Evolutionary conservation across 2,113 vertebrate genomes (phyloP), one percentile per base, ranked within the genome.

Genomic region (Halichoerus grypus): DNA sequence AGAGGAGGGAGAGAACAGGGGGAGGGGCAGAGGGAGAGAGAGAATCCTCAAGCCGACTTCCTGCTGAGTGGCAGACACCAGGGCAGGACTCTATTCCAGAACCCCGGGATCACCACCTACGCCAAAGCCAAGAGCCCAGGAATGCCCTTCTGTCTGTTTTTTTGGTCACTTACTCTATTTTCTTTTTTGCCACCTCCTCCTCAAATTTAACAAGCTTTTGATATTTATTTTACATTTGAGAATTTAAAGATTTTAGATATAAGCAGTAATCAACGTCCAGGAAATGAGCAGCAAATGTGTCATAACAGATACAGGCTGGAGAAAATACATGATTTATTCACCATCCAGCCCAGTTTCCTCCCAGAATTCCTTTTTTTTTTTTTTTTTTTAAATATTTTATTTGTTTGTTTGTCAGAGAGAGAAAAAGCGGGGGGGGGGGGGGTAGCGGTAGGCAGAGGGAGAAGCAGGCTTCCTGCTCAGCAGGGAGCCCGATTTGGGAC

Each of bases 171-270:
- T 12, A 83, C 10, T 65, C 24, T 24, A 39, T 53, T 53, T 42
- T 53, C 12, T 91, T 55, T 72, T 87, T 90, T 83, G 26, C 21
- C 3, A 24, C 46, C 1, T 7, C 3, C 1, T 13, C 2, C 18
- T 10, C 28, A 87, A 80, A 55, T 79, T 89, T 65, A 88, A 79
- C 21, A 85, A 2, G 14, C 22, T 88, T 98, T 77, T 85, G 86
- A 83, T 55, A 59, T 3, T 72, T 94, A 71, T n/a, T 93, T 96
- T 96, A 53, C 36, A 90, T 31, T 24, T 95, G 91, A 89, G 11
- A 72, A 83, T 83, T 55, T 95, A 46, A 79, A 94, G 16, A 42
- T 90, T 92, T 94, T 57, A 39, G 24, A 74, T 59, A 86, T n/a
- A 88, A 65, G 36, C 26, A 65, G 12, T 80, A 86, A 85, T 72